Conservation (phyloP, 2,797 vertebrate species). For the Octomys mimax region DNA sequence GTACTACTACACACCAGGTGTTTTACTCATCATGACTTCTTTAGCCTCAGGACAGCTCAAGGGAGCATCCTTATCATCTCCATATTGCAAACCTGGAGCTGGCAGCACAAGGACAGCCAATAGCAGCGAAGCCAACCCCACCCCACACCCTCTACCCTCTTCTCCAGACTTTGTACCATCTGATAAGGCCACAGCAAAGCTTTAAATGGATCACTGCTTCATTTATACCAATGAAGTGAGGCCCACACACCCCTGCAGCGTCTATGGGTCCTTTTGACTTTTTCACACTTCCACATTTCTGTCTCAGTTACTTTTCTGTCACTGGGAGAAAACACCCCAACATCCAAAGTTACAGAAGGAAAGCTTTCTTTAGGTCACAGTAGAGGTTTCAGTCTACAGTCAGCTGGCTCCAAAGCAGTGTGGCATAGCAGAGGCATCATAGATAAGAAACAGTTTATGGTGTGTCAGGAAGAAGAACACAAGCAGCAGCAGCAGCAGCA, state of each 20-base stretch:
- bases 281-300: not conserved
- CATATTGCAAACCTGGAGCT: not conserved
- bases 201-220: not conserved
- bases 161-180: accelerated
- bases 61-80: not conserved
- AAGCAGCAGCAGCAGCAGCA: not conserved
- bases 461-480: not conserved
- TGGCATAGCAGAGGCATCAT: not conserved
- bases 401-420: not conserved
- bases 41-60: not conserved
- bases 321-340: not conserved
- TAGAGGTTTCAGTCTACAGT: not conserved
- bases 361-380: not conserved
- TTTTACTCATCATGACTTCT: not conserved
- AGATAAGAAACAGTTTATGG: not conserved
- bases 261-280: not conserved
- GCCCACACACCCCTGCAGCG: too few relatives aligned
- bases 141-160: not conserved
- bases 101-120: not conserved
- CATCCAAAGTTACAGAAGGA: not conserved
- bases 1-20: not conserved
- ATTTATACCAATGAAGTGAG: not conserved
- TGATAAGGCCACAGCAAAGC: not conserved
- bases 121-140: not conserved
- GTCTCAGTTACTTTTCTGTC: not conserved